Base-by-base conservation (phyloP, 2,113 vertebrate genomes). In the Saccopteryx bilineata region DNA sequence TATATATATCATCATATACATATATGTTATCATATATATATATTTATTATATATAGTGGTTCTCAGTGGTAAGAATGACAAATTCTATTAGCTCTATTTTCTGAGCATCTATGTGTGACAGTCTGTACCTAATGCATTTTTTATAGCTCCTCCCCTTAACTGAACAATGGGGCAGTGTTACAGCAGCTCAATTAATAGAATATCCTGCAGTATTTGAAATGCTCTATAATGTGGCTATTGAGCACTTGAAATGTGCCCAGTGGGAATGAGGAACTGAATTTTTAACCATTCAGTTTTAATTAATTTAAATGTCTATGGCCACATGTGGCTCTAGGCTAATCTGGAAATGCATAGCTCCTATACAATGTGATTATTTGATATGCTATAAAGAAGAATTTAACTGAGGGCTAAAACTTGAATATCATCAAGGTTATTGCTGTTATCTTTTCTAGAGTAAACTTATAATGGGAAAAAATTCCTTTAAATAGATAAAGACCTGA, bases 281-380 rank as follows among this genome's bases (percentile, higher is more conserved):
- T 68, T 92, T 69, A 90, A 54, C 66, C 52, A 68, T 93, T 90
- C 86, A 65, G 82, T 87, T 95, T 81, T 76, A 96, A 91, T 87
- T 76, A 82, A 78, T 75, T 86, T 66, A 74, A 90, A 76, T 69
- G 11, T 71, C 71, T 58, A 75, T 61, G 63, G 79, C 31, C 66
- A 75, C 52, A 56, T 75, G 68, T 81, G 46, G 60, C 65, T 75
- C 74, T 4, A 78, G 48, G 69, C 19, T 72, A 90, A 52, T 31
- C 28, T 66, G 8, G 69, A 31, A 83, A 91, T 91, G 48, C 4
- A 78, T 18, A 46, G 7, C 14, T 90, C 81, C 82, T 76, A 76
- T 76, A 80, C 26, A 69, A 9, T 76, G 28, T 31, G 28, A 82
- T 87, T 23, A 80, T 80, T 52, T 68, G 26, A 46, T 85, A 60